Evolutionary conservation across 2,888 invertebrate species (phyloP).

Genomic region (Oscheius myriophilus): DNA sequence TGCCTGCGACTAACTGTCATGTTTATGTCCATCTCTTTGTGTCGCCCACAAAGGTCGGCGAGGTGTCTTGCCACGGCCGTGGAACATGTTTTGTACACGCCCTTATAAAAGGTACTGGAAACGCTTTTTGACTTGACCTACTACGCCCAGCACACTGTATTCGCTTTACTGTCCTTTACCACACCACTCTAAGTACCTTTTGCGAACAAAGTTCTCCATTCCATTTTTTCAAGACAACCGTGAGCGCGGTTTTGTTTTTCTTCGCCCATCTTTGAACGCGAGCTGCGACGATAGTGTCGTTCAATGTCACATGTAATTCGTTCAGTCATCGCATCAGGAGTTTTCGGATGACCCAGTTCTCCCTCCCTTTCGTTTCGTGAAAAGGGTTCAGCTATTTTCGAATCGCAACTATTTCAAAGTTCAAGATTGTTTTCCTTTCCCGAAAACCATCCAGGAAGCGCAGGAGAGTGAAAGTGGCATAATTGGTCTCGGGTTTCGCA

Average conservation of each 20-base stretch:
- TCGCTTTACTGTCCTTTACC: neutral
- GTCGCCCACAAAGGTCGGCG: constrained; percentile 26
- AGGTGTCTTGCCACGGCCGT: constrained; percentile 26
- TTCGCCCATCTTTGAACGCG: too few relatives aligned
- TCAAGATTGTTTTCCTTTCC: too few relatives aligned
- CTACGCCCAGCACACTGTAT: neutral
- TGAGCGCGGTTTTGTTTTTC: too few relatives aligned
- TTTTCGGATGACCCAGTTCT: constrained; percentile 32
- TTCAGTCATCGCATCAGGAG: constrained; percentile 23
- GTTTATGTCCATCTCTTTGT: constrained; percentile 30
- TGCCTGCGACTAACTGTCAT: constrained; percentile 24
- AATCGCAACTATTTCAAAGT: too few relatives aligned
- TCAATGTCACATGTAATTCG: constrained; percentile 26
- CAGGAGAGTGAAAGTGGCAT: constrained; percentile 5
- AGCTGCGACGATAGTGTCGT: too few relatives aligned
- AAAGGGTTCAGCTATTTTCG: too few relatives aligned
- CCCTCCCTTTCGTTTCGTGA: constrained; percentile 9
- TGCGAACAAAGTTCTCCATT: neutral
- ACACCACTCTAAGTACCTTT: neutral
- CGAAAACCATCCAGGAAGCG: too few relatives aligned
- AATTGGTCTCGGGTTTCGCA: constrained; percentile 29
- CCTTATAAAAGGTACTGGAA: constrained; percentile 27
- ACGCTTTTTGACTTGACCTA: constrained; percentile 13
- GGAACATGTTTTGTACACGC: constrained; percentile 29
- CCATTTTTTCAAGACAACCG: too few relatives aligned